Conservation (phyloP, 2,113 vertebrate species). For the Bufo bufo region DNA sequence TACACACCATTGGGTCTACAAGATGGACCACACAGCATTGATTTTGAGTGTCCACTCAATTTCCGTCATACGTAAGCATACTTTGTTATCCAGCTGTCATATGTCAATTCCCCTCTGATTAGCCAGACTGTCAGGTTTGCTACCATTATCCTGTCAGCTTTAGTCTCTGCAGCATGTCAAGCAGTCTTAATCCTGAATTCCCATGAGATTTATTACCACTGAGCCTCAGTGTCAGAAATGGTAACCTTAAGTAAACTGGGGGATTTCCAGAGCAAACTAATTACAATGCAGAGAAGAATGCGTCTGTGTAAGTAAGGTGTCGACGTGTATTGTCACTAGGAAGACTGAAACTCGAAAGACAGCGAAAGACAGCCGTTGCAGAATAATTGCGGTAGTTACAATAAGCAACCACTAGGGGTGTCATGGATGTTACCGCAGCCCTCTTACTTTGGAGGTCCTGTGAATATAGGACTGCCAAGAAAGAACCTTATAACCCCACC, state of each 20-base stretch:
- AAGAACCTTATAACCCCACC: no score
- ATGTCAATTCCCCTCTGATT: neutral
- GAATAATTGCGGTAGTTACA: neutral
- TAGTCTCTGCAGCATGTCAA: neutral
- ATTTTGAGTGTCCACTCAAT: no score
- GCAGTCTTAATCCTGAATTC: neutral
- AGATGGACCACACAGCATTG: no score
- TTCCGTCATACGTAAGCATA: neutral
- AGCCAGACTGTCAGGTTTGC: neutral
- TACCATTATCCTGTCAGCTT: neutral
- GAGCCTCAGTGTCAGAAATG: neutral
- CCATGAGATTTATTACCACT: neutral
- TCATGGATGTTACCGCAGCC: neutral
- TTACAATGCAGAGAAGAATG: neutral
- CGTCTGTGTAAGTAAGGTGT: neutral
- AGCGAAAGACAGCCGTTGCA: neutral
- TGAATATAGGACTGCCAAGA: no score
- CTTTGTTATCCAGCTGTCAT: neutral
- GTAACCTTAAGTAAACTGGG: constrained; percentile 1
- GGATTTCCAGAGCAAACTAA: constrained; percentile 14
- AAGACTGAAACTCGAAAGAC: neutral
- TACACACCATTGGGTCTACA: no score
- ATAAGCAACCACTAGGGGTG: neutral
- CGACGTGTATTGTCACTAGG: neutral
- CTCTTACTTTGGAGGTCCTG: neutral